phyloP scores from a whole-genome alignment of 2,797 vertebrate species.

The Scyliorhinus canicula region DNA sequence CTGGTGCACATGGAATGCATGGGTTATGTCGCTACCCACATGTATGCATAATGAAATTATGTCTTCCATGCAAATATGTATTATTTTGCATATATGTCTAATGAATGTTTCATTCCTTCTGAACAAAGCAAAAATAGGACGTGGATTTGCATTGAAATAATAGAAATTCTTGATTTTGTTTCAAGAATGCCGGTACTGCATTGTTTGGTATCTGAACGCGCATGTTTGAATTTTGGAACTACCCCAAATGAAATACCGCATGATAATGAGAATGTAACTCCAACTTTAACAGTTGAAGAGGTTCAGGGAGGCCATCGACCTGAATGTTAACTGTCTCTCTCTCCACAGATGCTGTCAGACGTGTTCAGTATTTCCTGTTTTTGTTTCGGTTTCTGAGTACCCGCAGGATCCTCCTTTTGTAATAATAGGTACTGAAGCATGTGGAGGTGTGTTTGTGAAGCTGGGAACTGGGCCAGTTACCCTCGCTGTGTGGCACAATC shows the following conservation, averaged over 20 bases:
- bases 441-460: not conserved
- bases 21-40: not conserved
- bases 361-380: too few species aligned
- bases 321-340: too few species aligned
- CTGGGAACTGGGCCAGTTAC: not conserved
- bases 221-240: not conserved
- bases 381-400: not conserved
- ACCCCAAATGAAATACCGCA: not conserved
- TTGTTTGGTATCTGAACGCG: not conserved
- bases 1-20: not conserved
- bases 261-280: not conserved
- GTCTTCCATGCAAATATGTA: not conserved
- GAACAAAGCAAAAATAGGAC: not conserved
- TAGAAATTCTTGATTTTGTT: not conserved
- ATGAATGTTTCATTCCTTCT: not conserved
- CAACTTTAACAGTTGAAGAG: not conserved
- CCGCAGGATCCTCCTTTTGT: too few species aligned
- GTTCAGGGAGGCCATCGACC: not conserved
- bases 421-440: not conserved
- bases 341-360: not conserved
- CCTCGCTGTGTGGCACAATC: not conserved
- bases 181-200: not conserved
- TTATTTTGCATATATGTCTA: not conserved
- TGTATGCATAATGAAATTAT: not conserved
- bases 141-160: not conserved